phyloP scores from a whole-genome alignment of 2,888 invertebrate species.

The Odontothrips loti region DNA sequence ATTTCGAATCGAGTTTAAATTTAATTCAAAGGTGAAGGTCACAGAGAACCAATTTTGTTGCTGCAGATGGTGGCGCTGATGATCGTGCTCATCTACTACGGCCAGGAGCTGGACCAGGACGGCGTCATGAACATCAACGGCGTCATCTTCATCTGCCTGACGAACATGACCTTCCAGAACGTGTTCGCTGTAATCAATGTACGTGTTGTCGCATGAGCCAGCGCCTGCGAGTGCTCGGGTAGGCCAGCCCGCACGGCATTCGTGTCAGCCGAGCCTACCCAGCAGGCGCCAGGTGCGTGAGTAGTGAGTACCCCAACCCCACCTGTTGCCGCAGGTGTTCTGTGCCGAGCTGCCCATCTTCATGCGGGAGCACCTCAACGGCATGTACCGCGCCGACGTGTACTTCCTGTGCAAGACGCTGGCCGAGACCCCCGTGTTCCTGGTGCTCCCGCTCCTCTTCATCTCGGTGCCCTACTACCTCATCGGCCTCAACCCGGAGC shows the following conservation, averaged over 20 bases:
- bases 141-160: slow-evolving; percentile 81
- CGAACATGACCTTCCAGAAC: slow-evolving; percentile 91
- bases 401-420: slow-evolving; percentile 88
- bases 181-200: slow-evolving; percentile 93
- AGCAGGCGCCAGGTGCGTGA: too few relatives aligned
- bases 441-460: slow-evolving; percentile 77
- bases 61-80: slow-evolving; percentile 81
- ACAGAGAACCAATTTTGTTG: too few relatives aligned
- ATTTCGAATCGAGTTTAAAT: neutral
- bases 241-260: too few relatives aligned
- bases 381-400: slow-evolving; percentile 85
- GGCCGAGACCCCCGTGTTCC: slow-evolving; percentile 82
- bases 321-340: slow-evolving; percentile 62
- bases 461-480: slow-evolving; percentile 80
- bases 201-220: slow-evolving; percentile 46
- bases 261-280: too few relatives aligned
- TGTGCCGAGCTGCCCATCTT: slow-evolving; percentile 86
- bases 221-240: too few relatives aligned
- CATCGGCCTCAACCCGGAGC: slow-evolving; percentile 73
- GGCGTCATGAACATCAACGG: slow-evolving; percentile 94
- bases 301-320: too few relatives aligned
- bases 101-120: slow-evolving; percentile 74
- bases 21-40: too few relatives aligned
- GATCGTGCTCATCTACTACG: slow-evolving; percentile 82
- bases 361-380: slow-evolving; percentile 80